Percentiles rank a stretch among this genome's conserved stretches.
Conservation (phyloP, 2,797 vertebrate species). For the Antennarius maculatus region DNA sequence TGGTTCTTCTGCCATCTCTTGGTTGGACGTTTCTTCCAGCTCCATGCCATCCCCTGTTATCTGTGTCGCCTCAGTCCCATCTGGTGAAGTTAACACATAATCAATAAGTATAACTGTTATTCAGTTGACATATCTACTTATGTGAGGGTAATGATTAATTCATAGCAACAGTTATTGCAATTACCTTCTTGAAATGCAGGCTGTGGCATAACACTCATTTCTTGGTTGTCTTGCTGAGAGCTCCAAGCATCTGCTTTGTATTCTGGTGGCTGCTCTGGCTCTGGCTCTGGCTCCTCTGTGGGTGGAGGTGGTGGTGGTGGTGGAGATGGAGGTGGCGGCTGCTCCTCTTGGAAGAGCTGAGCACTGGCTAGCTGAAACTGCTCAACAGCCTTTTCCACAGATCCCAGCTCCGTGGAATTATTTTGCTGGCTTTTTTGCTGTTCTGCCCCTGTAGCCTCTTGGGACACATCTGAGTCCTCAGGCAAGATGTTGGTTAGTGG, state of each 20-base stretch:
- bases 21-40: conserved; percentile 80
- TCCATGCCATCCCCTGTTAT: conserved; percentile 79
- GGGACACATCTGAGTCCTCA: conserved; percentile 51
- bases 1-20: conserved; percentile 76
- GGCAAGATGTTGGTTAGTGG: conserved; percentile 57
- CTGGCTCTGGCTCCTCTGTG: conserved; percentile 28
- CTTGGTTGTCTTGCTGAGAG: conserved; percentile 21
- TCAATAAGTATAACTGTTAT: too few species aligned
- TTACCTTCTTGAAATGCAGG: conserved; percentile 52
- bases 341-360: conserved; percentile 62
- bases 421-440: conserved; percentile 39
- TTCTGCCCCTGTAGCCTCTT: conserved; percentile 38
- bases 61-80: conserved; percentile 71
- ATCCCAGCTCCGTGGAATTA: conserved; percentile 55
- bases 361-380: conserved; percentile 71
- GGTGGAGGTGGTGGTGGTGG: conserved; percentile 50
- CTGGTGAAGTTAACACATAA: conserved; percentile 6
- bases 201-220: conserved; percentile 38
- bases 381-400: conserved; percentile 74
- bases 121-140: too few species aligned
- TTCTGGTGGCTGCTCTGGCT: conserved; percentile 30
- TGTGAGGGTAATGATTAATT: too few species aligned
- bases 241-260: conserved; percentile 23
- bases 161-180: not conserved
- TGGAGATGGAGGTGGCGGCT: conserved; percentile 50